A percentile compares a stretch with the other conserved stretches of the same genome.
These are phyloP conservation scores for Araneus ventricosus DNA, from an alignment of 1,140 invertebrate species.

Conservation along the genomic window DNA sequence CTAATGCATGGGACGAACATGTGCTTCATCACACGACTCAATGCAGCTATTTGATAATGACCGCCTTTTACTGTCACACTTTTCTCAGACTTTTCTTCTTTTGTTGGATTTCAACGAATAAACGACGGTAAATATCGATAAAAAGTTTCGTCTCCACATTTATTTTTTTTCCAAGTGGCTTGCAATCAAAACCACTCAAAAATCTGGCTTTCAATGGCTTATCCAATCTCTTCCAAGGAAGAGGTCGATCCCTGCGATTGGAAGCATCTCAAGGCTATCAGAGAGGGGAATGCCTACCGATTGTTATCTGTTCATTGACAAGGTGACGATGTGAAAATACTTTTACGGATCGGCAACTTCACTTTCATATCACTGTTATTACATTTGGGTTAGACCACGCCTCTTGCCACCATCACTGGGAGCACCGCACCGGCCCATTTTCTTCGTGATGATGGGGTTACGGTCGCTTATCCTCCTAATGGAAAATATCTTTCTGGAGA, in stretches of 20 bases:
- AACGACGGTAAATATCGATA: not conserved
- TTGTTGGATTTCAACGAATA: not conserved
- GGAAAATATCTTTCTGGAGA: conserved; percentile 36
- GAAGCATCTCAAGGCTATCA: not conserved
- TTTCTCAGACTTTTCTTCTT: no score
- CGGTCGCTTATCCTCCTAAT: conserved; percentile 26
- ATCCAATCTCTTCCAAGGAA: not conserved
- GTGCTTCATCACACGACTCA: no score
- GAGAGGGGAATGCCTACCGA: not conserved
- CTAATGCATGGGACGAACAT: no score
- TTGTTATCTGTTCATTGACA: conserved; percentile 71
- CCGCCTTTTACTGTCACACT: no score
- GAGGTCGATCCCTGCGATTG: not conserved
- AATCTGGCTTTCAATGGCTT: not conserved
- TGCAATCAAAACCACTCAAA: not conserved
- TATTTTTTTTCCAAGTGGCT: not conserved
- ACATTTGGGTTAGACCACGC: not conserved
- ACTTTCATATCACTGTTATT: conserved; percentile 64
- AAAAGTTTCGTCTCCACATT: not conserved
- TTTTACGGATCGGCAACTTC: conserved; percentile 59
- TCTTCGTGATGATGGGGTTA: conserved; percentile 48
- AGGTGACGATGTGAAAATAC: conserved; percentile 71
- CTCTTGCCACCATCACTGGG: not conserved
- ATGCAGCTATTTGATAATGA: no score
- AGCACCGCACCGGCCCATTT: not conserved